These are phyloP conservation scores for Caenorhabditis remanei DNA, from an alignment of 1,140 invertebrate species.

Conservation along the genomic window DNA sequence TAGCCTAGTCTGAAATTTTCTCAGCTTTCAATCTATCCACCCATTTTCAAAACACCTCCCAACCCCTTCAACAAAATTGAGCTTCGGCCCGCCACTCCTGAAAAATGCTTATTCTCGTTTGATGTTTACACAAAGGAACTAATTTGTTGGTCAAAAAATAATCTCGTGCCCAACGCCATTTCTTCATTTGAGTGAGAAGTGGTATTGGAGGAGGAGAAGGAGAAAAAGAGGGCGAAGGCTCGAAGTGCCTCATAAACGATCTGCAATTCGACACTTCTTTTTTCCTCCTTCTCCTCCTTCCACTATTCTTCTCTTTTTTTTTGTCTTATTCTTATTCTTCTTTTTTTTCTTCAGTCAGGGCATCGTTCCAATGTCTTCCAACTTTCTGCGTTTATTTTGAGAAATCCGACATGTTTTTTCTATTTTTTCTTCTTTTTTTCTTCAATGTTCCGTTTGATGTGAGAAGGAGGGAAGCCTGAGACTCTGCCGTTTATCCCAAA, in stretches of 20 bases:
- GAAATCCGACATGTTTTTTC: conserved; percentile 44
- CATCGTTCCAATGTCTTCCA: conserved; percentile 41
- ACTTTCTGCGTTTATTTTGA: conserved; percentile 30
- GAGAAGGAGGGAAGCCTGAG: not conserved
- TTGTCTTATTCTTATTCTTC: conserved; percentile 13
- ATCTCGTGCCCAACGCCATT: conserved; percentile 38
- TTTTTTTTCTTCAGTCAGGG: conserved; percentile 16
- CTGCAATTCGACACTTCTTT: conserved; percentile 56
- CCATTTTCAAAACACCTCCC: not conserved
- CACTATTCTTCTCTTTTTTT: not conserved
- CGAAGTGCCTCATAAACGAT: conserved; percentile 54
- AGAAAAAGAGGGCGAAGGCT: conserved; percentile 22
- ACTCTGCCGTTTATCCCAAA: not conserved
- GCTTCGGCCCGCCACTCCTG: not conserved
- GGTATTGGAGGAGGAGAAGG: conserved; percentile 25
- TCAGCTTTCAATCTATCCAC: not conserved
- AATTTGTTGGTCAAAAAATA: conserved; percentile 53
- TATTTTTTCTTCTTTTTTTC: not conserved
- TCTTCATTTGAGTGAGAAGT: conserved; percentile 41
- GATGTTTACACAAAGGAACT: conserved; percentile 48
- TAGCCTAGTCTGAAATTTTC: not conserved
- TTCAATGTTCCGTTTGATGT: not conserved
- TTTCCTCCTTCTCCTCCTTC: not conserved
- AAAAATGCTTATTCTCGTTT: conserved; percentile 24
- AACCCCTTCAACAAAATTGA: not conserved